Evolutionary conservation across 2,797 vertebrate genomes (phyloP), one percentile per base, ranked within the genome.

Genomic region (Melanotaenia boesemani): DNA sequence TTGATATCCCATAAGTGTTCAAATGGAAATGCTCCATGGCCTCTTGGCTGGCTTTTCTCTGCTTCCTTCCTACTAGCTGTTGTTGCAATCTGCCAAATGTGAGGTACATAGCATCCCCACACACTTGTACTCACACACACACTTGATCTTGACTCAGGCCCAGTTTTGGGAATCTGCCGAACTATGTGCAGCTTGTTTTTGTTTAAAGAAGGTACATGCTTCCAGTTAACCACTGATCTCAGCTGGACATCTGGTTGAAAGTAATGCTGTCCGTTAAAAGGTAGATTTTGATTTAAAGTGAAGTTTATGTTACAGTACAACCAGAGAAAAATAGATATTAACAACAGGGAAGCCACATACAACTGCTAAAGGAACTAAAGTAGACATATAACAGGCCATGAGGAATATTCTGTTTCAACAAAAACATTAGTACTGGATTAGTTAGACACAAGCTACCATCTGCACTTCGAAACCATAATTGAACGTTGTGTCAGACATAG

Each of bases 41-140:
- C 76, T 87, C 76, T 80, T 82, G 87, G 85, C 73, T 88, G 88
- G 80, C 87, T 83, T 84, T 58, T 57, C 65, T 41, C 72, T 72
- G 83, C 80, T 91, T 92, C 88, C 90, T 91, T 87, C 90, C 86
- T 87, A 83, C 70, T 81, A 71, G 78, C 80, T 80, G 80, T 76
- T 67, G 79, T 77, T 73, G 66, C 61, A 79, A 76, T 79, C 77
- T 80, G 84, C 88, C 89, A 91, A 89, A 70, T 84, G 70, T 72
- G 74, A 82, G 74, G 74, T 72, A 80, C 81, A 84, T 65, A 66
- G 67, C 72, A 80, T 63, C 66, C 70, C 63, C 63, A 62, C 74
- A 55, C 72, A 68, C 65, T 63, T 70, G 50, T 60, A 67, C 62
- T 54, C 46, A 59, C 67, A 46, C 77, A 72, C 79, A 79, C 81